These are phyloP conservation scores for Tetrao urogallus DNA, from an alignment of 2,113 vertebrate species.

Conservation along the genomic window DNA sequence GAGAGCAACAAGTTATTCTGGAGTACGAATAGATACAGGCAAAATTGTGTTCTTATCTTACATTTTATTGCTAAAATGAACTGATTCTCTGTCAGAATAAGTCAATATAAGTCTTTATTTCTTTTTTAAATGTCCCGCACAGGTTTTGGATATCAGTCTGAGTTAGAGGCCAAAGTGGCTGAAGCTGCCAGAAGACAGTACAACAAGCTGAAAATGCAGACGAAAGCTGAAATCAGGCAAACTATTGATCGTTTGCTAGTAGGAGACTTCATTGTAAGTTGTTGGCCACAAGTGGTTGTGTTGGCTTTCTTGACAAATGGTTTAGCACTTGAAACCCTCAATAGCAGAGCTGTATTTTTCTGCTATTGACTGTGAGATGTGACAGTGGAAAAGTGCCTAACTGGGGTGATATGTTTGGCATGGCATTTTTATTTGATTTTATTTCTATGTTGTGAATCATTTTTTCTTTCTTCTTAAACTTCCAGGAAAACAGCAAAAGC, in stretches of 20 bases:
- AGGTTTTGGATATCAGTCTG: conserved; percentile 98
- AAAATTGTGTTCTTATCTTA: neutral
- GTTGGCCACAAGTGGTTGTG: neutral
- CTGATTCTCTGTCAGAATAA: neutral
- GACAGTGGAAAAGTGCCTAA: neutral
- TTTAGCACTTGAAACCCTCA: neutral
- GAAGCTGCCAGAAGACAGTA: conserved; percentile 96
- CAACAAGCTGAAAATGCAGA: conserved; percentile 98
- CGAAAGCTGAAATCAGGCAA: conserved; percentile 96
- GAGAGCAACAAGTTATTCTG: neutral
- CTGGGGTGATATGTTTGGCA: neutral
- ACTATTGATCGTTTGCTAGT: conserved; percentile 95
- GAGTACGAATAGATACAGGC: neutral
- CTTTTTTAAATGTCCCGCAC: neutral
- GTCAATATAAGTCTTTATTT: neutral
- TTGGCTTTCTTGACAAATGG: neutral
- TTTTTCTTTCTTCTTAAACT: neutral
- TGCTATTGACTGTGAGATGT: neutral
- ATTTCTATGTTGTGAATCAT: neutral
- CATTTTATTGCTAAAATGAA: neutral
- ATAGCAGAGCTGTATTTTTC: neutral
- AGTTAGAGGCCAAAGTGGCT: conserved; percentile 93
- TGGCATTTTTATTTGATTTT: neutral
- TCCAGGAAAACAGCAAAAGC: conserved; percentile 92
- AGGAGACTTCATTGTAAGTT: conserved; percentile 97